phyloP scores from a whole-genome alignment of 2,113 vertebrate genomes.

The Alosa alosa region DNA sequence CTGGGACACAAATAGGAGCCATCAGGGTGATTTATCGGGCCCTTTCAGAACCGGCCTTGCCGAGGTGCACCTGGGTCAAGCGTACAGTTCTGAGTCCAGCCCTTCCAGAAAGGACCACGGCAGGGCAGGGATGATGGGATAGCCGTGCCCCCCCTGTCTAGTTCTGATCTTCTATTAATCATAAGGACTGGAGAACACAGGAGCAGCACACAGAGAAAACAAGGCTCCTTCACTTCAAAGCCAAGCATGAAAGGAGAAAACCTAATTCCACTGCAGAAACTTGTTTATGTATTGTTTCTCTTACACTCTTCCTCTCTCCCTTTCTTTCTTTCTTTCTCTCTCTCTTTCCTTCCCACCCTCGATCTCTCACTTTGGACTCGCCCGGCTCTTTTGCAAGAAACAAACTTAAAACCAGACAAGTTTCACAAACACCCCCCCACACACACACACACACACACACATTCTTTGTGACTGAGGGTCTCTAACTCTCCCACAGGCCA shows the following conservation, averaged over 20 bases:
- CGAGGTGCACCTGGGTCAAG: conserved; percentile 49
- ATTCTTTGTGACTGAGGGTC: neutral
- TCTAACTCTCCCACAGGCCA: neutral
- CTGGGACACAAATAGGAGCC: conserved; percentile 64
- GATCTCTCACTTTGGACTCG: conserved; percentile 53
- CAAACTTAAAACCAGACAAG: conserved; percentile 51
- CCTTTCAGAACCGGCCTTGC: conserved; percentile 50
- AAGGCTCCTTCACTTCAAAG: neutral
- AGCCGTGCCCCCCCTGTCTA: neutral
- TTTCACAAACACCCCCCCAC: conserved; percentile 8
- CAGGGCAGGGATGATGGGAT: neutral
- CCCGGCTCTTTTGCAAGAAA: conserved; percentile 64
- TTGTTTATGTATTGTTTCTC: neutral
- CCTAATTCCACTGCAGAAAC: conserved; percentile 13
- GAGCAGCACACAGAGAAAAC: neutral
- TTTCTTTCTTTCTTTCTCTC: neutral
- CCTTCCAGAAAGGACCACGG: conserved; percentile 32
- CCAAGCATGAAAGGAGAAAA: conserved; percentile 21
- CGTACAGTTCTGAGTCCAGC: conserved; percentile 44
- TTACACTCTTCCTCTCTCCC: neutral
- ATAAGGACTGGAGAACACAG: neutral
- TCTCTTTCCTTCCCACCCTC: conserved; percentile 48
- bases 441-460: neutral
- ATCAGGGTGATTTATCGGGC: conserved; percentile 78
- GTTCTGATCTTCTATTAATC: neutral